Evolutionary conservation across 1,140 invertebrate genomes (phyloP).

Genomic region (Atta colombica): DNA sequence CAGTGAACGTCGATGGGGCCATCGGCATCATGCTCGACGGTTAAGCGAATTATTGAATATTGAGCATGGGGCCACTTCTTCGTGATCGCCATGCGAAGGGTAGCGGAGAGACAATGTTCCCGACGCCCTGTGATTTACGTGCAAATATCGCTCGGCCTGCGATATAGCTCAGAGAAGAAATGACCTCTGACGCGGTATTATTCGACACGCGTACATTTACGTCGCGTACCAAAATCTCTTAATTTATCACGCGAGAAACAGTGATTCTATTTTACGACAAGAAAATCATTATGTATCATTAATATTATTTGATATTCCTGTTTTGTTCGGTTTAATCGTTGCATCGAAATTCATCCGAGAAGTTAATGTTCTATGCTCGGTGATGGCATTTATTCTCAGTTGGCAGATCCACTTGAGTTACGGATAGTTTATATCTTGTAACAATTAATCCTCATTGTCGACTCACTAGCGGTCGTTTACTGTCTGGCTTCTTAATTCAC

Average conservation of each 20-base stretch:
- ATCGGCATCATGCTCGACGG: conserved; percentile 34
- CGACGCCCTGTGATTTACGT: conserved; percentile 57
- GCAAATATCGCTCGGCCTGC: conserved; percentile 14
- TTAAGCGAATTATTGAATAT: conserved; percentile 81
- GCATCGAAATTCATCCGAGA: not conserved
- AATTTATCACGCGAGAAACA: not conserved
- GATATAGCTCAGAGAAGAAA: conserved; percentile 20
- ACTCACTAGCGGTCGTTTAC: not conserved
- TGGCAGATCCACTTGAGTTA: conserved; percentile 21
- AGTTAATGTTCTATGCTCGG: conserved; percentile 5
- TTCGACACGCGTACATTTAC: conserved; percentile 7
- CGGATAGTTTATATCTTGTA: conserved; percentile 40
- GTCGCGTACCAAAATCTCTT: not conserved
- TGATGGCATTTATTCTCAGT: conserved; percentile 2
- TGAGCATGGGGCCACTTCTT: conserved; percentile 73
- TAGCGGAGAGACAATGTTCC: conserved; percentile 71
- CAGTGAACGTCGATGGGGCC: conserved; percentile 50
- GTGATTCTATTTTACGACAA: not conserved
- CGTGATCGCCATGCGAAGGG: conserved; percentile 45
- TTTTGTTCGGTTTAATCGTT: not conserved
- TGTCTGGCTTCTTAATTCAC: conserved; percentile 61
- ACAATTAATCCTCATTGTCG: conserved; percentile 37
- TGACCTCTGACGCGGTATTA: conserved; percentile 26
- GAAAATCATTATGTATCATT: not conserved
- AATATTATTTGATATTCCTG: not conserved